Conservation (phyloP, 2,797 vertebrate genomes). For the Delichon dasypus region DNA sequence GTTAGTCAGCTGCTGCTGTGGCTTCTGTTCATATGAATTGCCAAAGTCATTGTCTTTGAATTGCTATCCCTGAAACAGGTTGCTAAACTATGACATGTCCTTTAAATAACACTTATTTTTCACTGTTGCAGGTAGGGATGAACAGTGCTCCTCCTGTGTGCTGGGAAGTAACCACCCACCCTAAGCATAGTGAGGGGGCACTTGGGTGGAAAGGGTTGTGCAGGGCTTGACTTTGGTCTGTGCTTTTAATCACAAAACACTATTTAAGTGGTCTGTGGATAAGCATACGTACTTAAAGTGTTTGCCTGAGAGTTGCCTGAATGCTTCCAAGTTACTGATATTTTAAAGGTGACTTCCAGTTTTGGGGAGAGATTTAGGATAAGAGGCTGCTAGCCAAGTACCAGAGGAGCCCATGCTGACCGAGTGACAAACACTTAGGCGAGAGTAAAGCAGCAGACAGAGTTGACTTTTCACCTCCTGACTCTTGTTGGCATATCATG, state of each 20-base stretch:
- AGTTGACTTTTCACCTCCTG: not conserved
- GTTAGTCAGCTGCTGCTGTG: not conserved
- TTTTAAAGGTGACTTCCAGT: not conserved
- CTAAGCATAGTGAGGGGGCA: not conserved
- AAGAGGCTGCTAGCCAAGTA: not conserved
- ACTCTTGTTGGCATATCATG: not conserved
- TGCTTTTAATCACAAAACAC: not conserved
- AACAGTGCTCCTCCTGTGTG: not conserved
- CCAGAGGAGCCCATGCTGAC: not conserved
- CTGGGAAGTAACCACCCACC: not conserved
- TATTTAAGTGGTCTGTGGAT: not conserved
- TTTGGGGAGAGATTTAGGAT: not conserved
- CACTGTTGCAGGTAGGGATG: not conserved
- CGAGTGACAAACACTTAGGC: not conserved
- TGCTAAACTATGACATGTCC: not conserved
- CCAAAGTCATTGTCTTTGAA: not conserved
- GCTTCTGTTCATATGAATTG: not conserved
- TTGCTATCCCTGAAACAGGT: not conserved
- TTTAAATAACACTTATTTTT: not conserved
- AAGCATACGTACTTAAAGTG: not conserved
- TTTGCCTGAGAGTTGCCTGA: not conserved
- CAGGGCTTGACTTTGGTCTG: accelerated
- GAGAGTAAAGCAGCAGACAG: not conserved
- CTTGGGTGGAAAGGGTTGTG: not conserved
- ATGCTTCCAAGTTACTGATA: not conserved